phyloP scores from a whole-genome alignment of 2,113 vertebrate genomes.

The Chinchilla lanigera region DNA sequence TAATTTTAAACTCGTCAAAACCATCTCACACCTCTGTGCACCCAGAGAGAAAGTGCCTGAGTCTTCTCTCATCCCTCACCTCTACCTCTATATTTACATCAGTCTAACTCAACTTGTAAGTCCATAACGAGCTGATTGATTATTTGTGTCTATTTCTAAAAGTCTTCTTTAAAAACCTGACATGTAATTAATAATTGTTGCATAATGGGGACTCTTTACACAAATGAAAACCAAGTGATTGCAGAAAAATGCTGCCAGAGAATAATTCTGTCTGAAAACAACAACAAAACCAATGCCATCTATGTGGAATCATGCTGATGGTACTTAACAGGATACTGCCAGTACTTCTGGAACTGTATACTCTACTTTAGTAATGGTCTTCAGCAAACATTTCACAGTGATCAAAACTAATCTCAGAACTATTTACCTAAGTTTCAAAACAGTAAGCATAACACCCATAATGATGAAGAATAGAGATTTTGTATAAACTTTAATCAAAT shows the following conservation, averaged over 20 bases:
- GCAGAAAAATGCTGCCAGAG: neutral
- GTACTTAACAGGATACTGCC: neutral
- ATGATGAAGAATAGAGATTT: neutral
- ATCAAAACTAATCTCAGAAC: neutral
- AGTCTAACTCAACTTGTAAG: neutral
- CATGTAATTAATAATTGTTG: neutral
- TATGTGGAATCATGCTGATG: neutral
- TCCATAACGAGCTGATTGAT: neutral
- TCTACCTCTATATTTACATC: neutral
- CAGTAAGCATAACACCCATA: neutral
- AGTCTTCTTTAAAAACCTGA: neutral
- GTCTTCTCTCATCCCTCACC: neutral
- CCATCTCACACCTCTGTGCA: neutral
- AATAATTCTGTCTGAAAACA: neutral
- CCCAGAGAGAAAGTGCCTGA: neutral
- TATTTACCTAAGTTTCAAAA: neutral
- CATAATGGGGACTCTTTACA: neutral
- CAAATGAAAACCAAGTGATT: neutral
- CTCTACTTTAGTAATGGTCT: neutral
- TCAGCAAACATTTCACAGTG: neutral
- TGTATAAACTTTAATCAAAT: conserved; percentile 20
- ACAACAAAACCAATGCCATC: neutral
- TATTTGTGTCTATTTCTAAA: neutral
- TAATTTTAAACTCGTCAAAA: neutral
- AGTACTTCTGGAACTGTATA: neutral